A percentile compares a stretch with the other conserved stretches of the same genome.
These are phyloP conservation scores for Melipona bicolor DNA, from an alignment of 2,888 invertebrate genomes.

Conservation along the genomic window DNA sequence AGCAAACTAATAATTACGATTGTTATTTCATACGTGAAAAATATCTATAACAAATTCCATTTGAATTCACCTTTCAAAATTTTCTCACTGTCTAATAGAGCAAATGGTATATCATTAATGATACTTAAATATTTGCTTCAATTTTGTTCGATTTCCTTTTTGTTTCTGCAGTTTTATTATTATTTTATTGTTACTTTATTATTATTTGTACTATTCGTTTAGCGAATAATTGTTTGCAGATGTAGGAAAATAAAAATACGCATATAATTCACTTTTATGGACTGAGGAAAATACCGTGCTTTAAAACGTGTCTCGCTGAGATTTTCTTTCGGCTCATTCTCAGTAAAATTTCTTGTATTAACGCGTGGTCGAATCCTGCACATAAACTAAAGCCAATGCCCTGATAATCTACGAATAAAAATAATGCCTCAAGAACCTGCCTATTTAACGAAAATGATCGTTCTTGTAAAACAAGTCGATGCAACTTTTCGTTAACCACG, in stretches of 20 bases:
- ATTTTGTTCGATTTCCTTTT: background rate
- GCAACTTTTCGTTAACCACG: background rate
- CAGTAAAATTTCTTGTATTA: background rate
- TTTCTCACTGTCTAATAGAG: background rate
- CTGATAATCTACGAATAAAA: background rate
- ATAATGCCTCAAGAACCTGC: background rate
- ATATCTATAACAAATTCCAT: background rate
- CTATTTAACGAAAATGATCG: background rate
- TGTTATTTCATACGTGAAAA: background rate
- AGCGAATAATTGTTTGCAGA: background rate
- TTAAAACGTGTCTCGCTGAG: background rate
- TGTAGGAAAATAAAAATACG: background rate
- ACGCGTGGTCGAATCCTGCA: too few relatives aligned
- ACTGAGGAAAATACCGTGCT: background rate
- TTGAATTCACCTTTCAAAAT: background rate
- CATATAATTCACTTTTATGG: background rate
- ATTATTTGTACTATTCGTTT: background rate
- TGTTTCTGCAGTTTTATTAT: background rate
- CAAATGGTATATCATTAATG: background rate
- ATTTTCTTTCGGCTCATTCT: background rate
- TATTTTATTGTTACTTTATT: too few relatives aligned
- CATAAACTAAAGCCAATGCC: background rate
- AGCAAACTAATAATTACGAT: background rate
- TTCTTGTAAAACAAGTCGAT: background rate
- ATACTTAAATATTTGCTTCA: background rate